A percentile compares a stretch with the other conserved stretches of the same genome.
Conservation (phyloP, 1,140 invertebrate genomes). For the Heliconius eleuchia region DNA sequence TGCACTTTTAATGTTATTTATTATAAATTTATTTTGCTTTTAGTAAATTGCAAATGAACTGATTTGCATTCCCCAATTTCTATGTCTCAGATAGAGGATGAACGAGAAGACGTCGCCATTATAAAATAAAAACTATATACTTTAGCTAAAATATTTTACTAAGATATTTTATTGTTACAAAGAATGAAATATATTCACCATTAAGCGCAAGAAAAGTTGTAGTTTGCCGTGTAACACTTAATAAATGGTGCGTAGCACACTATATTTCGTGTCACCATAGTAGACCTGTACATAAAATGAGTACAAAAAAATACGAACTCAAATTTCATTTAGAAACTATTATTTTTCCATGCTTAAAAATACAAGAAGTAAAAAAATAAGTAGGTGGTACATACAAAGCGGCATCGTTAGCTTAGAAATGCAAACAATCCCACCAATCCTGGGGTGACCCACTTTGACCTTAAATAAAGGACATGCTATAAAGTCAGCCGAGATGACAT, state of each 20-base stretch:
- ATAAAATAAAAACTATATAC: too few species aligned
- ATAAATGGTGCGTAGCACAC: slow-evolving; percentile 57
- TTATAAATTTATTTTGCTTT: too few species aligned
- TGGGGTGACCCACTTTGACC: slow-evolving; percentile 11
- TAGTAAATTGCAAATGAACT: not conserved
- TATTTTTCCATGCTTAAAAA: not conserved
- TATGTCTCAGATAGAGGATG: not conserved
- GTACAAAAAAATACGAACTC: not conserved
- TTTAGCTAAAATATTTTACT: too few species aligned
- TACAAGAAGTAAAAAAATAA: slow-evolving; percentile 19
- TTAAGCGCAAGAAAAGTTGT: slow-evolving; percentile 15
- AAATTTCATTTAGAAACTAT: not conserved
- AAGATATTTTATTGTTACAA: not conserved
- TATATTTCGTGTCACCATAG: slow-evolving; percentile 58
- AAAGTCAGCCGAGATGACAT: slow-evolving; percentile 17
- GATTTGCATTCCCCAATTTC: not conserved
- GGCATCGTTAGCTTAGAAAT: slow-evolving; percentile 2
- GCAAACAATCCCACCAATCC: slow-evolving; percentile 3
- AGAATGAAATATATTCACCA: slow-evolving; percentile 4
- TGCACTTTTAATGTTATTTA: not conserved
- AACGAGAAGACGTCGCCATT: too few species aligned
- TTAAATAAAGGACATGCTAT: slow-evolving; percentile 24
- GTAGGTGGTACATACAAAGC: not conserved
- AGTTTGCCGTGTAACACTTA: slow-evolving; percentile 51
- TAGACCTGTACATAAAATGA: not conserved